Base-by-base conservation (phyloP, 2,113 vertebrate species). In the Vulpes lagopus region DNA sequence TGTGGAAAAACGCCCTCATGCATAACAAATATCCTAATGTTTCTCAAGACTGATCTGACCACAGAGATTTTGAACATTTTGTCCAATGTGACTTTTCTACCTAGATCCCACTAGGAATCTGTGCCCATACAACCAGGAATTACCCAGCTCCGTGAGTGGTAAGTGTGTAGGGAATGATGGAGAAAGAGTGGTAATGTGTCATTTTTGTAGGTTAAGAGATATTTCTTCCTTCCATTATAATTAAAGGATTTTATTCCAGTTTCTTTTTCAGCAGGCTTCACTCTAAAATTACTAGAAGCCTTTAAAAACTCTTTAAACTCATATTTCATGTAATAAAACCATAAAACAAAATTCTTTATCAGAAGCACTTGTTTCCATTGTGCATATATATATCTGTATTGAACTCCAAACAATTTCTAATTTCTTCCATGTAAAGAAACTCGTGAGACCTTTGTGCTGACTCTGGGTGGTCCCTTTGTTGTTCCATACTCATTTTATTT, bases 211-310 rank as follows among this genome's bases (percentile, higher is more conserved):
- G 60, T 69, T 35, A 55, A 6, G 19, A 23, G 25, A 30, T 60
- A 82, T 76, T 86, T 76, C 32, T 55, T 83, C 64, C 74, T 82
- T 69, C 16, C 5, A 0, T 67, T 60, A 35, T 67, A 67, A 78
- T 30, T 49, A 74, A 95, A 86, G 25, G 19, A 27, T 35, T 95
- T 91, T 78, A 89, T 89, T 95, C 65, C 35, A 38, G 19, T 87
- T 17, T 8, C 15, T 20, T 92, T 90, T 65, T 27, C 23, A 49
- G 32, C 92, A 73, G 3, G 59, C 55, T 88, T 91, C 17, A 82
- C n/a, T 84, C 27, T 43, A 74, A 35, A 89, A 84, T 55, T 65
- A 74, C 64, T 80, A 60, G 27, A 67, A 30, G 67, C 15, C 71
- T 65, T 69, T 59, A 53, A 89, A 95, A 78, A 38, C 60, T 55